Evolutionary conservation across 2,888 invertebrate species (phyloP), one percentile per base, ranked within the genome.

Genomic region (Cataglyphis livida): DNA sequence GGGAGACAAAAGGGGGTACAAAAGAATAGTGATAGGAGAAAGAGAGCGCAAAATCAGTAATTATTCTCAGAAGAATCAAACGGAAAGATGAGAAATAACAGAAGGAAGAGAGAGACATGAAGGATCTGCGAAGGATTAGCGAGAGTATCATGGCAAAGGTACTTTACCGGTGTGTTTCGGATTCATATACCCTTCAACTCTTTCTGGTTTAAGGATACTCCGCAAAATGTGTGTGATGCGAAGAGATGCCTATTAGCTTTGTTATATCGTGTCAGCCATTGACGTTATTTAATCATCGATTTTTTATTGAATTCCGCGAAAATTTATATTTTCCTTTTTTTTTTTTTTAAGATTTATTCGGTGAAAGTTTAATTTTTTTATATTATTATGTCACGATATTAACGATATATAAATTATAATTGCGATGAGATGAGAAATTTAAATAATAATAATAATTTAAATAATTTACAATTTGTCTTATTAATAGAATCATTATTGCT

Each of bases 61-160:
- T 57, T 71, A 71, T 71, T 71, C 57, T 70, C 51, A 35, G 70
- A 25, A 54, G 35, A 70, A 21, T 54, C 54, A 35, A 35, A 32
- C 9, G 35, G 15, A 7, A 38, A 7, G 21, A n/a, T 3, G 48
- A 3, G n/a, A 10, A 32, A 68, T 54, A 35, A 35, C 6, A 6
- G 32, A 3, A 44, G 54, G 35, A 15, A 15, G 51, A 51, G 51
- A 51, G 70, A 51, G 70, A 32, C 6, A 21, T 21, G 28, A 35
- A 21, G 15, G 70, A 54, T 54, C 15, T 51, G 21, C 32, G 35
- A 21, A 44, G 66, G 25, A 66, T 35, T 21, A 54, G n/a, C n/a
- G 51, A 68, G 25, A 44, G 32, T n/a, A 51, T 51, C 35, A 35
- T 32, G 54, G 28, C 21, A 1, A 51, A 70, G 9, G 15, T 35